Percentiles rank a stretch among this genome's conserved stretches.
Conservation (phyloP, 2,113 vertebrate species). For the Takifugu bimaculatus region DNA sequence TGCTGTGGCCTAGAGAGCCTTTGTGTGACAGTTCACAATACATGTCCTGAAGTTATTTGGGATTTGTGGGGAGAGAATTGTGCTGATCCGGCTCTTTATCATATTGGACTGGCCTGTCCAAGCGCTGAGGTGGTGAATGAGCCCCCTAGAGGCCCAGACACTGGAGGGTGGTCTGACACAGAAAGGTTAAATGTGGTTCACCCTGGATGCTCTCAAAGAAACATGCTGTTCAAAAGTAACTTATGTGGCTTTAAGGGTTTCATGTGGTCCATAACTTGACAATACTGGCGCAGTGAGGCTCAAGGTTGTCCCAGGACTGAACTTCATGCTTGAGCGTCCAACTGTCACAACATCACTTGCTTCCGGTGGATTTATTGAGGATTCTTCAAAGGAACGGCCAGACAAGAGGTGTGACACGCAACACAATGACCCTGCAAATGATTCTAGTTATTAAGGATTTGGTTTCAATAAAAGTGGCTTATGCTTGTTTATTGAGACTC, state of each 20-base stretch:
- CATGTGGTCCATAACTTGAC: conserved; percentile 70
- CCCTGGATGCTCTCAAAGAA: conserved; percentile 74
- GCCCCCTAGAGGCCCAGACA: conserved; percentile 62
- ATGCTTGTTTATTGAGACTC: too few species aligned
- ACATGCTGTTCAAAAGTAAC: conserved; percentile 66
- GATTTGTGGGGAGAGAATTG: conserved; percentile 80
- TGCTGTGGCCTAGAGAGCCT: conserved; percentile 59
- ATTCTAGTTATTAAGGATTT: conserved; percentile 22
- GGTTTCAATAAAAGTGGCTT: conserved; percentile 11
- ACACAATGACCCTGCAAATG: conserved; percentile 42
- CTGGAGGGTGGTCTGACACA: conserved; percentile 78
- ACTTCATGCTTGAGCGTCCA: conserved; percentile 72
- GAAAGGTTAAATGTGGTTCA: conserved; percentile 75
- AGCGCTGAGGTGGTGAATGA: conserved; percentile 68
- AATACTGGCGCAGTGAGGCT: conserved; percentile 72
- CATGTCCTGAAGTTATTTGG: conserved; percentile 78
- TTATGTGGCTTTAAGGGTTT: conserved; percentile 66
- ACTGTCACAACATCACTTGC: conserved; percentile 59
- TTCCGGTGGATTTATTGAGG: conserved; percentile 62
- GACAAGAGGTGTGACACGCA: conserved; percentile 45
- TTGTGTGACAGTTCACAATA: conserved; percentile 68
- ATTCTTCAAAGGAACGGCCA: conserved; percentile 54
- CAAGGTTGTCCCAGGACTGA: conserved; percentile 81
- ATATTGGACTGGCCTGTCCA: conserved; percentile 71
- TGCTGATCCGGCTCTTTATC: conserved; percentile 68